Evolutionary conservation across 1,140 invertebrate species (phyloP).

Genomic region (Heliconius himera): DNA sequence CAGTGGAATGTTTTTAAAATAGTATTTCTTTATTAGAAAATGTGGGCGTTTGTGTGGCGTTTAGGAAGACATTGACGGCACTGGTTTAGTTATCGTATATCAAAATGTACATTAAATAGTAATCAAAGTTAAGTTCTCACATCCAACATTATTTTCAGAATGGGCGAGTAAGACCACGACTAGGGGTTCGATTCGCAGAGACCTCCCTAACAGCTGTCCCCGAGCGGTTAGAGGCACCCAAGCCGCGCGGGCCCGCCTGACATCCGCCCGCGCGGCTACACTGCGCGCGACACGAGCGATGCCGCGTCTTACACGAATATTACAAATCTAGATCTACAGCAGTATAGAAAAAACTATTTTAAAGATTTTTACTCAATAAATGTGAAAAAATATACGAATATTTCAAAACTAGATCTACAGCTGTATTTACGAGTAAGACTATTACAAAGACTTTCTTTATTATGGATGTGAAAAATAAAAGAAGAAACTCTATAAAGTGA

Average conservation of each 20-base stretch:
- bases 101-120: too few relatives aligned
- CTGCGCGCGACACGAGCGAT: slow-evolving; percentile 61
- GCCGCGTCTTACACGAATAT: slow-evolving; percentile 58
- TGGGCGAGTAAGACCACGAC: slow-evolving; percentile 45
- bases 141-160: slow-evolving; percentile 37
- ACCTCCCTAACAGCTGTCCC: slow-evolving; percentile 52
- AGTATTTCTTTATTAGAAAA: too few relatives aligned
- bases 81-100: too few relatives aligned
- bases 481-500: too few relatives aligned
- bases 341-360: slow-evolving; percentile 26
- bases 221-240: slow-evolving; percentile 28
- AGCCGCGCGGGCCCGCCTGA: slow-evolving; percentile 56
- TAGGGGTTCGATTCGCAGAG: slow-evolving; percentile 63
- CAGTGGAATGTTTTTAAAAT: too few relatives aligned
- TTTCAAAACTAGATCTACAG: background rate
- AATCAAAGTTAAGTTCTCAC: background rate
- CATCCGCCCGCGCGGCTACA: slow-evolving; percentile 59
- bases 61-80: too few relatives aligned
- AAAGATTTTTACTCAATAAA: too few relatives aligned
- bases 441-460: too few relatives aligned
- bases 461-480: too few relatives aligned
- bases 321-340: slow-evolving; percentile 41
- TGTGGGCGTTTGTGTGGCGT: too few relatives aligned
- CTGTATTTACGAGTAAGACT: too few relatives aligned
- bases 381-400: too few relatives aligned